phyloP scores from a whole-genome alignment of 2,797 vertebrate species.

The Fringilla coelebs region DNA sequence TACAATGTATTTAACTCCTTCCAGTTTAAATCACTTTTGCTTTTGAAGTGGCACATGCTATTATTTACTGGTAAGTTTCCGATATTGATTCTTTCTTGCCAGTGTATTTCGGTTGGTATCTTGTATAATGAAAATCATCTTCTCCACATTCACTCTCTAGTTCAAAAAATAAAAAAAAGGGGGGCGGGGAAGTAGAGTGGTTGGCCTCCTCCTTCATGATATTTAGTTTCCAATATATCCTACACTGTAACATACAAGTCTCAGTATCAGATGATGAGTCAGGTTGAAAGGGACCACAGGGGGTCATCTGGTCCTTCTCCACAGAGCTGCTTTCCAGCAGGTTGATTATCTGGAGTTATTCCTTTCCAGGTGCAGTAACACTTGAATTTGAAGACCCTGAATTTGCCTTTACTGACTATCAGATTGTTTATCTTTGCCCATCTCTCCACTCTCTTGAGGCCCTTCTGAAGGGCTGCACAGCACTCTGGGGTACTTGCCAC shows the following conservation, averaged over 20 bases:
- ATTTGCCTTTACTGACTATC: neutral
- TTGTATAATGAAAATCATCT: neutral
- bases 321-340: neutral
- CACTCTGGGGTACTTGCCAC: neutral
- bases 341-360: neutral
- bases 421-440: neutral
- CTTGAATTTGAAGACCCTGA: neutral
- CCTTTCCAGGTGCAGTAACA: neutral
- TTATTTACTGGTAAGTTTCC: neutral
- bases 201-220: neutral
- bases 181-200: accelerated
- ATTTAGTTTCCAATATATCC: neutral
- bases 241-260: neutral
- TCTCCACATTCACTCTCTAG: neutral
- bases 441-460: neutral
- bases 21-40: neutral
- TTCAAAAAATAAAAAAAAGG: neutral
- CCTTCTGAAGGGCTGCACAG: neutral
- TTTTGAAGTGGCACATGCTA: neutral
- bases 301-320: neutral
- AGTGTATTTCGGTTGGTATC: neutral
- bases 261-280: neutral
- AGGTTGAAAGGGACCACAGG: neutral
- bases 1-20: neutral
- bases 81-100: neutral